A percentile compares a stretch with the other conserved stretches of the same genome.
Evolutionary conservation across 2,888 invertebrate species (phyloP).

Genomic region (Drosophila phalerata): DNA sequence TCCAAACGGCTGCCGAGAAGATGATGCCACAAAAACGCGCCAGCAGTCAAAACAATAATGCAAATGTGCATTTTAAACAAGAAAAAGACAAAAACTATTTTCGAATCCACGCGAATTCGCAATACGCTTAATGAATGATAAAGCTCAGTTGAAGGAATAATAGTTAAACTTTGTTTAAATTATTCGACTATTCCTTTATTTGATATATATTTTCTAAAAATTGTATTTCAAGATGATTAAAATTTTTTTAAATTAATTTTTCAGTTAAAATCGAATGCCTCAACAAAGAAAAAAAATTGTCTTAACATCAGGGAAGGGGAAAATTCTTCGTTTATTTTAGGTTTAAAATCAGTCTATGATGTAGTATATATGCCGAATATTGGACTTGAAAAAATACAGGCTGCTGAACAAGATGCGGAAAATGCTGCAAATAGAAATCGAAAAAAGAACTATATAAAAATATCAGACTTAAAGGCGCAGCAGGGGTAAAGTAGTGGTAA

Average conservation of each 20-base stretch:
- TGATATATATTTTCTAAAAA: too few relatives aligned
- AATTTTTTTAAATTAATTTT: too few relatives aligned
- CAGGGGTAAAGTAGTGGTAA: neutral
- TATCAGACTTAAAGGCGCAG: slow-evolving; percentile 4
- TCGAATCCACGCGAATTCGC: slow-evolving; percentile 1
- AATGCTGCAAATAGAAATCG: slow-evolving; percentile 48
- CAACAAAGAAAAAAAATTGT: neutral
- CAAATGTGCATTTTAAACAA: slow-evolving; percentile 60
- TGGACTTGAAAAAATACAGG: slow-evolving; percentile 8
- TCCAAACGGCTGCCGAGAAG: slow-evolving; percentile 22
- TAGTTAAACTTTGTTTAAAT: neutral
- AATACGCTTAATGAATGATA: slow-evolving; percentile 25
- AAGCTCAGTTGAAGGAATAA: neutral
- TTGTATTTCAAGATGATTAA: too few relatives aligned
- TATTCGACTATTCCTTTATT: too few relatives aligned
- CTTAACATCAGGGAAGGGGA: neutral
- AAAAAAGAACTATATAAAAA: slow-evolving; percentile 19
- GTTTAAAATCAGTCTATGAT: slow-evolving; percentile 1
- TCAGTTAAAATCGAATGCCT: too few relatives aligned
- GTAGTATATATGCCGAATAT: slow-evolving; percentile 19
- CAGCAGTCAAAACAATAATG: slow-evolving; percentile 78
- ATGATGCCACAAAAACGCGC: slow-evolving; percentile 62
- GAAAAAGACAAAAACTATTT: slow-evolving; percentile 17
- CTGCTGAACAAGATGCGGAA: slow-evolving; percentile 25
- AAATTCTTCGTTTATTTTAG: neutral